phyloP scores from a whole-genome alignment of 2,113 vertebrate species.

The Alethe diademata region DNA sequence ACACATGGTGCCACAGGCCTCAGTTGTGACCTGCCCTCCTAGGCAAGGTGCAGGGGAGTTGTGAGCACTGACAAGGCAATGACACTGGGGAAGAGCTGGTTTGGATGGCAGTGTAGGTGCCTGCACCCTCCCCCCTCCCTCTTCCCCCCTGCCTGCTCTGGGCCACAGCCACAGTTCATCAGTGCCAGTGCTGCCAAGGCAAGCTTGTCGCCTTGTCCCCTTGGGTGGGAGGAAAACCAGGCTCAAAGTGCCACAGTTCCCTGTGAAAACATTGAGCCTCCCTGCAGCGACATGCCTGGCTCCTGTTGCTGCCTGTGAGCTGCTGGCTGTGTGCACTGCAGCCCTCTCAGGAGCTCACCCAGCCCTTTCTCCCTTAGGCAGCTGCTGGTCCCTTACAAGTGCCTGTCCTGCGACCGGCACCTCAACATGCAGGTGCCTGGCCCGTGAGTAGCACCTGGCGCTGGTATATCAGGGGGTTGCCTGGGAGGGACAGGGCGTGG shows the following conservation, averaged over 20 bases:
- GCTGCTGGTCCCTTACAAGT: background rate
- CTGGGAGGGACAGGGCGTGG: background rate
- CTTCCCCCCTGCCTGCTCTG: background rate
- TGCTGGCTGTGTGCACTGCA: background rate
- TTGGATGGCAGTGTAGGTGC: background rate
- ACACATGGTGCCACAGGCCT: background rate
- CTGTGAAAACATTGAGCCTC: background rate
- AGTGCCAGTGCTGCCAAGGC: fast-evolving
- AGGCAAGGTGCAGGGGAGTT: fast-evolving
- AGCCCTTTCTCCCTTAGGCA: background rate
- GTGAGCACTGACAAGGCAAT: fast-evolving
- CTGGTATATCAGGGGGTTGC: fast-evolving
- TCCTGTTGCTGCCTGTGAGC: background rate
- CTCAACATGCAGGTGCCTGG: slow-evolving; percentile 70
- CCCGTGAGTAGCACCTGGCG: slow-evolving; percentile 74
- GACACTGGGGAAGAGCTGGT: fast-evolving
- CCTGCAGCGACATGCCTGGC: fast-evolving
- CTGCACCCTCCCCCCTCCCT: fast-evolving
- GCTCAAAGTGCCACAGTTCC: background rate
- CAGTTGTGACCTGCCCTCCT: background rate
- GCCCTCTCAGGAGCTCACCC: background rate
- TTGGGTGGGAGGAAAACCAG: background rate
- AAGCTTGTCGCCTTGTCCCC: background rate
- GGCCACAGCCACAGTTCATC: background rate
- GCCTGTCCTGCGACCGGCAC: slow-evolving; percentile 38